These are phyloP conservation scores for Sphaeramia orbicularis DNA, from an alignment of 2,797 vertebrate genomes.

Conservation along the genomic window DNA sequence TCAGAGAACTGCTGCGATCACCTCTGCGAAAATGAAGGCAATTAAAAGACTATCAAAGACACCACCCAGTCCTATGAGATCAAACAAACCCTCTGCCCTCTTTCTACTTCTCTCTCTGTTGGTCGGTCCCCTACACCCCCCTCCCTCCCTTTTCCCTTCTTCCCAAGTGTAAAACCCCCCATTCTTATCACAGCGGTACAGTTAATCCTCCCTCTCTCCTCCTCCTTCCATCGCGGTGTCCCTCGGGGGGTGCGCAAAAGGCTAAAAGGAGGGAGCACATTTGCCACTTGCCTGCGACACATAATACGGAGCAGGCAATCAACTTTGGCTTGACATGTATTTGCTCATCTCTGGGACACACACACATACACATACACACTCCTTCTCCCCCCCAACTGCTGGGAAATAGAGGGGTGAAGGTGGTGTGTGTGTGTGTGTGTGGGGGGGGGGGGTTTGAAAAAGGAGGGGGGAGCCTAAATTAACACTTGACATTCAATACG, in stretches of 20 bases:
- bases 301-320: conserved; percentile 97
- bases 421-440: no score
- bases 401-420: conserved; percentile 72
- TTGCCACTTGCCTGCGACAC: conserved; percentile 98
- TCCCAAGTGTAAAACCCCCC: conserved; percentile 75
- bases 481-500: conserved; percentile 99
- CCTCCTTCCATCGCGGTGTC: conserved; percentile 63
- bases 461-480: conserved; percentile 96
- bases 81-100: conserved; percentile 72
- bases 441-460: background rate
- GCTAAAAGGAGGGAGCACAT: conserved; percentile 92
- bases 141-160: conserved; percentile 23
- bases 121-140: conserved; percentile 58
- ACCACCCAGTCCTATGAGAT: conserved; percentile 80
- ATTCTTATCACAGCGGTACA: conserved; percentile 88
- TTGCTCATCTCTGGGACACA: conserved; percentile 97
- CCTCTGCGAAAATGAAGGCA: conserved; percentile 65
- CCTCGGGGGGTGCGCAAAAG: conserved; percentile 64
- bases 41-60: conserved; percentile 82
- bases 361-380: conserved; percentile 87
- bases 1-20: conserved; percentile 33
- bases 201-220: conserved; percentile 87
- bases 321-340: conserved; percentile 99
- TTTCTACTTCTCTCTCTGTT: conserved; percentile 46
- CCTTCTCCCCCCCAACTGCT: conserved; percentile 71